A percentile compares a stretch with the other conserved stretches of the same genome.
These are phyloP conservation scores for Formicarius rufipectus DNA, from an alignment of 2,113 vertebrate species.

Conservation along the genomic window DNA sequence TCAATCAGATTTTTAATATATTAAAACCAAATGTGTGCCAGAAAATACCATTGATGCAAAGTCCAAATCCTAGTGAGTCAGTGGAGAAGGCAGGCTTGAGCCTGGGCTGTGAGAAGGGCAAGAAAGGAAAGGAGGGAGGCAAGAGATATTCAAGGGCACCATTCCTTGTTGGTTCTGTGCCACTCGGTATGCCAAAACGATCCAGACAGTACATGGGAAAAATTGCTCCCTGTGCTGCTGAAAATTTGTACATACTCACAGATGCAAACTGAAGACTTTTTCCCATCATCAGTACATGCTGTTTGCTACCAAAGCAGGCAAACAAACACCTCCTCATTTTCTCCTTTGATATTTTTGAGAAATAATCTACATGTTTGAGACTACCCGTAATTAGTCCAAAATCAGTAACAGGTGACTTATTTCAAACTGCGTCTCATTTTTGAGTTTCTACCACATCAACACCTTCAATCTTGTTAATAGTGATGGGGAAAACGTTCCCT, in stretches of 20 bases:
- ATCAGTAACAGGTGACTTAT: constrained; percentile 58
- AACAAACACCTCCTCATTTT: not conserved
- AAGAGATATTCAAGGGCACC: accelerated
- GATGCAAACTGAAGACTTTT: not conserved
- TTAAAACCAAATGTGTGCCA: constrained; percentile 34
- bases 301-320: not conserved
- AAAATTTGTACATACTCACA: not conserved
- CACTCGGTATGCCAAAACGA: not conserved
- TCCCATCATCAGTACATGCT: not conserved
- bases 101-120: not conserved
- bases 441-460: constrained; percentile 65
- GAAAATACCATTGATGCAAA: not conserved
- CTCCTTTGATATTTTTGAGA: not conserved
- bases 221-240: not conserved
- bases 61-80: not conserved
- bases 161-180: not conserved
- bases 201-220: accelerated
- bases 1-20: not conserved
- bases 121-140: not conserved
- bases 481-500: not conserved
- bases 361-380: constrained; percentile 41
- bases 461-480: constrained; percentile 52
- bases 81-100: not conserved
- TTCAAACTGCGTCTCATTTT: constrained; percentile 56
- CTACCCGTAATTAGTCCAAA: constrained; percentile 41